phyloP scores from a whole-genome alignment of 2,888 invertebrate species.

The Cantharis lateralis region DNA sequence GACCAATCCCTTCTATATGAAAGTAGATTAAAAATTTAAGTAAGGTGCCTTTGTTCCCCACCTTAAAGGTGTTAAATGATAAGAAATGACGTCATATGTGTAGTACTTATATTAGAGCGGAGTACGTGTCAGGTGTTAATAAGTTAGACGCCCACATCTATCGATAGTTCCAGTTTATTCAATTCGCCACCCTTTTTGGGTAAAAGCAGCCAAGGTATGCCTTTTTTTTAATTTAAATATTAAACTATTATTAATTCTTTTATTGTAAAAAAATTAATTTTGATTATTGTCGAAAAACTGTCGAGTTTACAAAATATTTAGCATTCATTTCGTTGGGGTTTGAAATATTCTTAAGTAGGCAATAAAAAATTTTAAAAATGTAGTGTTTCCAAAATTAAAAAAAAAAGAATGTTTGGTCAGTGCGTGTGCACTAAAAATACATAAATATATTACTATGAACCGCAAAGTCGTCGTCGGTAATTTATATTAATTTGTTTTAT shows the following conservation, averaged over 20 bases:
- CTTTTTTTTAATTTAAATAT: background rate
- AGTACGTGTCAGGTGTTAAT: conserved; percentile 48
- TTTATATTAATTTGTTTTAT: background rate
- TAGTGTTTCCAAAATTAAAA: too few species aligned
- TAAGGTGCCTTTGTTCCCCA: conserved; percentile 19
- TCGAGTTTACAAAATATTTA: background rate
- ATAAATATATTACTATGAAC: background rate
- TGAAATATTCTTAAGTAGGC: too few species aligned
- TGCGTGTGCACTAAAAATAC: too few species aligned
- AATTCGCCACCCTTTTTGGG: background rate
- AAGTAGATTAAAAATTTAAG: background rate
- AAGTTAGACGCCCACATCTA: conserved; percentile 45
- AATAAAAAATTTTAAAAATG: too few species aligned
- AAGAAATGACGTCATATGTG: conserved; percentile 30
- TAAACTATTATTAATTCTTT: background rate
- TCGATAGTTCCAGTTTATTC: conserved; percentile 6
- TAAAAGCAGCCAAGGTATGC: background rate
- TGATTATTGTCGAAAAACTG: background rate
- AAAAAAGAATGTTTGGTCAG: background rate
- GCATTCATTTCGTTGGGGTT: too few species aligned
- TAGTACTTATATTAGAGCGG: conserved; percentile 47
- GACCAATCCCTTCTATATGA: background rate
- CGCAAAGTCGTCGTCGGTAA: background rate
- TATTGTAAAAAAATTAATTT: background rate
- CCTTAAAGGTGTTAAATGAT: conserved; percentile 29